Conservation (phyloP, 2,797 vertebrate species). For the Morus bassanus region DNA sequence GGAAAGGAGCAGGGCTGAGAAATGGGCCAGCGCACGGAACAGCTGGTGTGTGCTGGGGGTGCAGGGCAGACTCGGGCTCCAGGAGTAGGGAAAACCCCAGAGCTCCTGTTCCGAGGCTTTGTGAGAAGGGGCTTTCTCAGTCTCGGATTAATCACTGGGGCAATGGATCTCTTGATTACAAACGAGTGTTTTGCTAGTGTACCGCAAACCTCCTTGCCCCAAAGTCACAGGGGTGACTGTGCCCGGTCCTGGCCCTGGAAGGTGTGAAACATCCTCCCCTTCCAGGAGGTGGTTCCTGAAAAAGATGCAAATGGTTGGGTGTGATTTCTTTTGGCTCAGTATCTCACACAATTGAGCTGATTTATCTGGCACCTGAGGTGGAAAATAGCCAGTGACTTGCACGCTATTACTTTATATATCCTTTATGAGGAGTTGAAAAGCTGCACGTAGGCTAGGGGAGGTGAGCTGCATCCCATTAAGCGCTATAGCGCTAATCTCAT, state of each 20-base stretch:
- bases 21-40: background rate
- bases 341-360: background rate
- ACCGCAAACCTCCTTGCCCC: background rate
- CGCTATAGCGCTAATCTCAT: background rate
- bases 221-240: background rate
- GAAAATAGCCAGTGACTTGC: background rate
- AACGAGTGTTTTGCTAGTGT: background rate
- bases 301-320: background rate
- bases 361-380: constrained; percentile 12
- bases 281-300: background rate
- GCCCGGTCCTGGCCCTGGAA: background rate
- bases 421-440: background rate
- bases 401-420: background rate
- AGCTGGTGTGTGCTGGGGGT: background rate
- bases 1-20: background rate
- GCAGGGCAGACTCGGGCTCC: background rate
- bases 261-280: background rate
- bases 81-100: background rate
- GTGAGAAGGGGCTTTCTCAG: background rate
- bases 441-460: constrained; percentile 21
- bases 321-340: background rate
- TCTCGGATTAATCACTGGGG: background rate
- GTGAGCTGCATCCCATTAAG: background rate
- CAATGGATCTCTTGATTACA: background rate
- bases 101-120: background rate